Base-by-base conservation (phyloP, 2,113 vertebrate species). In the Cyanoderma ruficeps region DNA sequence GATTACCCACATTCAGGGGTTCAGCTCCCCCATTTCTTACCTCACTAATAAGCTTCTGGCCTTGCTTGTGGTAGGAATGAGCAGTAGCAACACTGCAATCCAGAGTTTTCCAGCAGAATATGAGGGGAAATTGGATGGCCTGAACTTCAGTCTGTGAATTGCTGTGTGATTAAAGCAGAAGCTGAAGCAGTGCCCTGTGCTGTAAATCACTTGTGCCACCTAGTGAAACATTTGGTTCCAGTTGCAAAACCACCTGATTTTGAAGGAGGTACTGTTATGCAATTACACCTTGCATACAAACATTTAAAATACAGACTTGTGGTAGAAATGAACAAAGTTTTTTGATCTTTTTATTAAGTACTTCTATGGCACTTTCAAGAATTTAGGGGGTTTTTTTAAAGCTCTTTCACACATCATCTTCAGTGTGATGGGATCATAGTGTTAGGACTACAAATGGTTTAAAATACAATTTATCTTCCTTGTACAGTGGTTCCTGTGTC, bases 151-250 rank as follows among this genome's bases (percentile, higher is more conserved):
- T 41, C 46, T 74, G 23, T 53, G 68, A 53, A 17, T 65, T 72
- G 57, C 37, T 61, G 20, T 23, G 31, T 71, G 87, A 22, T 75
- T 41, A 10, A 83, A 67, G 60, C 11, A 46, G 64, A 37, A 78
- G 57, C 30, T 47, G 68, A 49, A n/a, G 41, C 74, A 18, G 47
- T 30, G 27, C 10, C 18, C 83, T 53, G 13, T 60, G 77, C 27
- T 94, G 47, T 55, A 91, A 77, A 93, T 90, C 86, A 69, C 28
- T 88, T 93, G 46, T 97, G 96, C 96, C 96, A 97, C 69, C 95
- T 95, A 92, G 95, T 96, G 96, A 94, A 92, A 64, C 30, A 2
- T 37, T 53, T n/a, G 30, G 4, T 91, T 70, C 49, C 70, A 24
- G 1, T 3, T 68, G 49, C 72, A 57, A 23, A 91, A 3, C n/a